Evolutionary conservation across 2,113 vertebrate species (phyloP).

Genomic region (Amazona guildingii): DNA sequence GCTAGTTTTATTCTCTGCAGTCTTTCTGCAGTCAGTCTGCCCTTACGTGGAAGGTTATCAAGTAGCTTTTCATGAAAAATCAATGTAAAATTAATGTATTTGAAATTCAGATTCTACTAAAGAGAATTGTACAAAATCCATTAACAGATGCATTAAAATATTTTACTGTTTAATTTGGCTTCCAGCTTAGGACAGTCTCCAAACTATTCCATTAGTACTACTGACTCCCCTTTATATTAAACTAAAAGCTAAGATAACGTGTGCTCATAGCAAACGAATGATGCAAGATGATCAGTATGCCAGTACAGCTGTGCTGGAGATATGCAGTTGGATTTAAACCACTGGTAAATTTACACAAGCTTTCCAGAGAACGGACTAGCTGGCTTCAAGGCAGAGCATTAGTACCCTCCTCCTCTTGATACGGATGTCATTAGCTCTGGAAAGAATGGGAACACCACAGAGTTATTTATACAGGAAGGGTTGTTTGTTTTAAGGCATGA

Average conservation of each 20-base stretch:
- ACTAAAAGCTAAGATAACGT: background rate
- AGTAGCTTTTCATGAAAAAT: background rate
- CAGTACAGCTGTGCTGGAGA: background rate
- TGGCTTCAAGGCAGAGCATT: background rate
- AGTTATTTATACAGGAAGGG: background rate
- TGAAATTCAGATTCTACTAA: background rate
- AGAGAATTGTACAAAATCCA: background rate
- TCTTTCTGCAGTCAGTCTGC: background rate
- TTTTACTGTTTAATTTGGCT: background rate
- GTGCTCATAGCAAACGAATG: constrained; percentile 20
- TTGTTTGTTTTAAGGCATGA: background rate
- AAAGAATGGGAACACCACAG: background rate
- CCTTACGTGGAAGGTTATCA: background rate
- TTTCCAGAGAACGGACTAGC: background rate
- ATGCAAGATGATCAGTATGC: constrained; percentile 2
- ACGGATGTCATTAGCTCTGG: background rate
- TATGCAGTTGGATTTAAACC: background rate
- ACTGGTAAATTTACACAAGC: constrained; percentile 9
- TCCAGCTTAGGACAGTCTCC: background rate
- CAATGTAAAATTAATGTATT: background rate
- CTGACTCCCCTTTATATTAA: background rate
- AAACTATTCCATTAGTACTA: constrained; percentile 9
- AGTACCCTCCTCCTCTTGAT: background rate
- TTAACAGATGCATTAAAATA: background rate
- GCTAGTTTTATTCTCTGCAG: background rate